Evolutionary conservation across 1,140 invertebrate genomes (phyloP), one percentile per base, ranked within the genome.

Genomic region (Heliconius himera): DNA sequence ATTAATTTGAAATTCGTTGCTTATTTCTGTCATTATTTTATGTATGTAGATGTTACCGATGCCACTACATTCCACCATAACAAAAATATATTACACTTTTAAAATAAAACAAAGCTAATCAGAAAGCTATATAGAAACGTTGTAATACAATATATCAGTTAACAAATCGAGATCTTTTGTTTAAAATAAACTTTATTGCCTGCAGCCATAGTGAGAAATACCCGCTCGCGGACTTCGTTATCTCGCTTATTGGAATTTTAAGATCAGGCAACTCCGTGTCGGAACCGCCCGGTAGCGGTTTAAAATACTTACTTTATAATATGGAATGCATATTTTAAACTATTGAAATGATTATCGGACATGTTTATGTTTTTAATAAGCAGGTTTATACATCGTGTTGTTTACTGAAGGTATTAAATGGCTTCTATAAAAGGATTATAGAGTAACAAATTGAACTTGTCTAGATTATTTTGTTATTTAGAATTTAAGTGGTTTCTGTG

Each of bases 231-330:
- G 54, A 11, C 13, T 66, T 66, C 60, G 60, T 66, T 66, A 66
- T 70, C 79, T 80, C 82, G 79, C 26, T 56, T 78, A 71, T 82
- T 87, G 83, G 82, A 87, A 85, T 87, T 84, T 85, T 85, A 83
- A 87, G 77, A 82, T 75, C 74, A 80, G 60, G 26, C 81, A 82
- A 84, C 81, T 54, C 77, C 75, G 79, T 72, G 75, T 76, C 80
- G 51, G 73, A 81, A 73, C 79, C 82, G 74, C 79, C 77, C 85
- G 77, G 85, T 87, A 84, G 85, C 85, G 60, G 66, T 79, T 74
- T 74, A 29, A 74, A 74, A 74, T 51, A 29, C 33, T 13, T n/a
- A 56, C 4, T 76, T 76, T 76, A 70, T 76, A 70, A 76, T 38
- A 26, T 22, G 60, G 36, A 70, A 41, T 70, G 56, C 29, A 75